Percentiles rank a stretch among this genome's conserved stretches.
phyloP scores from a whole-genome alignment of 2,113 vertebrate species.

The Alethe castanea region DNA sequence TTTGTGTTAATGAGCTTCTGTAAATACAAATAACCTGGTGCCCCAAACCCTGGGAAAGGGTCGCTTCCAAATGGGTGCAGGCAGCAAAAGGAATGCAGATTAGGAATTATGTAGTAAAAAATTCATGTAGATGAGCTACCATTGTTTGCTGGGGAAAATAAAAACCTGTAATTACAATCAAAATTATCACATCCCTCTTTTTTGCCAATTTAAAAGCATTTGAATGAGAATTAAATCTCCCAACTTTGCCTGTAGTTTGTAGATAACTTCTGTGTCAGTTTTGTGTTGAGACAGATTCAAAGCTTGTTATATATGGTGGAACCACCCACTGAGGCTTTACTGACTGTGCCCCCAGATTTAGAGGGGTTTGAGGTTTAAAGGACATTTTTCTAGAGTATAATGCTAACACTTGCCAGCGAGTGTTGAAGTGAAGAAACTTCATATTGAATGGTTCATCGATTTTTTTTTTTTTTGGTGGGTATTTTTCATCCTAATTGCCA shows the following conservation, averaged over 20 bases:
- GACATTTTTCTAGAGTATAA: background rate
- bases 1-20: background rate
- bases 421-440: background rate
- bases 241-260: background rate
- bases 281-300: background rate
- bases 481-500: background rate
- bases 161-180: background rate
- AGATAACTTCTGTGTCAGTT: background rate
- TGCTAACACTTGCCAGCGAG: background rate
- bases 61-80: accelerated
- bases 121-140: background rate
- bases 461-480: background rate
- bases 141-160: background rate
- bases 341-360: background rate
- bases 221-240: background rate
- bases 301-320: background rate
- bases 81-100: background rate
- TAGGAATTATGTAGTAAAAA: background rate
- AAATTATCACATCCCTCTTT: background rate
- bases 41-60: background rate
- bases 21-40: background rate
- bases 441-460: background rate
- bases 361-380: background rate
- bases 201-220: background rate
- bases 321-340: background rate